A percentile compares a stretch with the other conserved stretches of the same genome.
Conservation (phyloP, 2,797 vertebrate genomes). For the Dryobates pubescens region DNA sequence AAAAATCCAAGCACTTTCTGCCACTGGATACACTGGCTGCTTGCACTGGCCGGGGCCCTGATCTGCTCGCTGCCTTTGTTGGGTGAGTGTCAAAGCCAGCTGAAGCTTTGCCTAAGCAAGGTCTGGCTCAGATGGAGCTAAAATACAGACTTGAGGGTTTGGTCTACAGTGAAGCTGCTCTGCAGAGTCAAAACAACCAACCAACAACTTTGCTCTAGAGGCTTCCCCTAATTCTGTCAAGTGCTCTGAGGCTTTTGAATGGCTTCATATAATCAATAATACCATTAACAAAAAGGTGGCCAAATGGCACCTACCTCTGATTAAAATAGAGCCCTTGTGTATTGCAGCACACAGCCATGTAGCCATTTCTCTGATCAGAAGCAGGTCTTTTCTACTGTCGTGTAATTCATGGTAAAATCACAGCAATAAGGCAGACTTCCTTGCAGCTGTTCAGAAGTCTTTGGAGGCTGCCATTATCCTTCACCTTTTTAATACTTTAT, state of each 20-base stretch:
- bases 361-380: constrained; percentile 15
- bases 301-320: constrained; percentile 28
- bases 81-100: neutral
- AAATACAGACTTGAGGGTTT: neutral
- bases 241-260: constrained; percentile 6
- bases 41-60: rapidly evolving
- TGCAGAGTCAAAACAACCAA: constrained; percentile 12
- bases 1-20: neutral
- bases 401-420: constrained; percentile 49
- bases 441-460: constrained; percentile 61
- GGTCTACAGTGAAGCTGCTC: neutral
- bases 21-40: neutral
- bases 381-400: constrained; percentile 30
- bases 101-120: neutral
- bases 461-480: constrained; percentile 58
- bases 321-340: constrained; percentile 47
- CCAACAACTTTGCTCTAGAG: constrained; percentile 26
- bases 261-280: constrained; percentile 28
- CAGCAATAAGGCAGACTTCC: constrained; percentile 60
- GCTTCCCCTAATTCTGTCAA: constrained; percentile 56
- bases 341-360: constrained; percentile 19
- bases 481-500: constrained; percentile 70
- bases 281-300: constrained; percentile 52
- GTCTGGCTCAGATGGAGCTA: neutral
- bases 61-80: neutral